Evolutionary conservation across 2,888 invertebrate genomes (phyloP), one percentile per base, ranked within the genome.

Genomic region (Amphimallon solstitiale): DNA sequence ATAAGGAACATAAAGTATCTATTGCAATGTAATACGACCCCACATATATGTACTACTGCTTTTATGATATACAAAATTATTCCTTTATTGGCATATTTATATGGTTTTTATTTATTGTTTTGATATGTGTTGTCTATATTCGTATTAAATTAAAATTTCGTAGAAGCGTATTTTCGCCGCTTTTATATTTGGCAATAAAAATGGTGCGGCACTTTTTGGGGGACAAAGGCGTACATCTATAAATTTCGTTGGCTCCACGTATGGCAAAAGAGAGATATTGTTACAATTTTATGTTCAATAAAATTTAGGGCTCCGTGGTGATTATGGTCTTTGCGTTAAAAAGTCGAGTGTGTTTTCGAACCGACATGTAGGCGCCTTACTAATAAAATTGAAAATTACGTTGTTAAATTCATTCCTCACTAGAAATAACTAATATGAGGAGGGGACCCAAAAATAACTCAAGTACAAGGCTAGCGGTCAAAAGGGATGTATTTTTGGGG

Each of bases 271-370:
- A 19, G 34, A 21, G 37, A 54, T 54, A 54, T 54, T 54, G 54
- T 54, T 54, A 54, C 38, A 54, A 37, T 54, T 54, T 54, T 54
- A 54, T 54, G 54, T 19, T 19, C 54, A 6, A 54, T 54, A 54
- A 54, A 54, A 54, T 38, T 38, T 38, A 38, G 54, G 40, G 38
- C 38, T 23, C 38, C 38, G 54, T 12, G 54, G 54, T 54, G 19
- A 38, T 54, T 54, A 54, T 14, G 23, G 54, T 9, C 17, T 37
- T 15, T 52, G 52, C 38, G 54, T 38, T n/a, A 19, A 54, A 38
- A 54, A 54, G 19, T 54, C n/a, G 37, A 19, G 17, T 43, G 17
- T 15, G 9, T 9, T 17, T 15, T 5, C 45, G 19, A 19, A 45
- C 29, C 29, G 9, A 29, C 29, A 29, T 29, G 9, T 29, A 29